Percentiles rank a stretch among this genome's conserved stretches.
phyloP scores from a whole-genome alignment of 2,113 vertebrate species.

The Ptilorrhoa leucosticta region DNA sequence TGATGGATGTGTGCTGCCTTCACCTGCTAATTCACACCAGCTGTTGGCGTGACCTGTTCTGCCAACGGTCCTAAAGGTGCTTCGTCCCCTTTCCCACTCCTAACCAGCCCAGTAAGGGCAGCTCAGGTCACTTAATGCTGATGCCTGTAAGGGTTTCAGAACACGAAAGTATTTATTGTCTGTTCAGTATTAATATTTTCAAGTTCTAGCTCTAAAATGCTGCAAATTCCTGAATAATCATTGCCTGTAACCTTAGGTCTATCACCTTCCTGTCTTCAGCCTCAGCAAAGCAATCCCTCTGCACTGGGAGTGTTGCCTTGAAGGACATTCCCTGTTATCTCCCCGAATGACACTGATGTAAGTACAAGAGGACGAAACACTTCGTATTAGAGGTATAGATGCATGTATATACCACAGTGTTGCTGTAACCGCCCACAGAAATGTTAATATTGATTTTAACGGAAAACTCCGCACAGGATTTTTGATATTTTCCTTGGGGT shows the following conservation, averaged over 20 bases:
- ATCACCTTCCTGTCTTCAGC: neutral
- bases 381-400: neutral
- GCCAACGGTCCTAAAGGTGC: neutral
- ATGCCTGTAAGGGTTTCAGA: neutral
- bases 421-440: neutral
- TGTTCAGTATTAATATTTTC: neutral
- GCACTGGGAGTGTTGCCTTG: neutral
- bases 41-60: neutral
- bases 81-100: neutral
- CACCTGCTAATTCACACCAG: neutral
- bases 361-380: neutral
- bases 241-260: neutral
- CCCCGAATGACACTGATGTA: neutral
- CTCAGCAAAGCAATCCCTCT: neutral
- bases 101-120: too few relatives aligned
- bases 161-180: neutral
- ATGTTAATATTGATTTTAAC: neutral
- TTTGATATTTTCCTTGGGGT: neutral
- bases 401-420: rapidly evolving
- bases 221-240: neutral
- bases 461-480: neutral
- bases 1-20: neutral
- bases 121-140: neutral
- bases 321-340: neutral
- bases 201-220: neutral